phyloP scores from a whole-genome alignment of 2,797 vertebrate species.

The Gymnothorax javanicus region DNA sequence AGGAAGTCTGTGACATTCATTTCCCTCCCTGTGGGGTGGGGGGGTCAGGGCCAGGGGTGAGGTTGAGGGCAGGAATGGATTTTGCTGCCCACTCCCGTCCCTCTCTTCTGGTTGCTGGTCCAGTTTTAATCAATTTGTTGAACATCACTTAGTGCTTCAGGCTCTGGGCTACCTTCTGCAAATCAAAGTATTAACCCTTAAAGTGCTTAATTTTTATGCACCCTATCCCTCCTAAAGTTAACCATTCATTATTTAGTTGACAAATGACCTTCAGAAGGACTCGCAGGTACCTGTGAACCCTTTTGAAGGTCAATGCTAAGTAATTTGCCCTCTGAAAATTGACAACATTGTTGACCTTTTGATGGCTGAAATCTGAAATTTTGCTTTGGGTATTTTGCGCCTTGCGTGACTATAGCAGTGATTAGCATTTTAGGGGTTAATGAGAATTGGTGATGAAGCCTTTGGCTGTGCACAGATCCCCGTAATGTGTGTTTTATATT shows the following conservation, averaged over 20 bases:
- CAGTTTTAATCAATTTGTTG: slow-evolving; percentile 21
- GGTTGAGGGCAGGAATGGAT: slow-evolving; percentile 21
- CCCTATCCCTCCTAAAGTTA: no score
- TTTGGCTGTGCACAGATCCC: not conserved
- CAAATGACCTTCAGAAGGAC: no score
- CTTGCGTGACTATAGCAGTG: no score
- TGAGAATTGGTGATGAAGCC: not conserved
- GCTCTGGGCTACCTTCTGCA: not conserved
- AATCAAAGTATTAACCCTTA: no score
- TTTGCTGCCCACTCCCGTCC: slow-evolving; percentile 1
- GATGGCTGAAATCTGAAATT: no score
- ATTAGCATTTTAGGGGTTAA: not conserved
- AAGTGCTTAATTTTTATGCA: no score
- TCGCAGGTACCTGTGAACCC: no score
- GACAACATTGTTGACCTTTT: no score
- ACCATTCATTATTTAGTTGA: no score
- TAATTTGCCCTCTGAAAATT: no score
- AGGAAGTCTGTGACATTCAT: slow-evolving; percentile 28
- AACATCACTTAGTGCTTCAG: not conserved
- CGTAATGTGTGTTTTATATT: not conserved
- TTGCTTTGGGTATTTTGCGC: no score
- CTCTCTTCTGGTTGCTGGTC: slow-evolving; percentile 8
- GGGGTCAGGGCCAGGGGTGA: not conserved
- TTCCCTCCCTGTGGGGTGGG: not conserved
- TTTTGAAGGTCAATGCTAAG: no score